Evolutionary conservation across 1,140 invertebrate genomes (phyloP), one percentile per base, ranked within the genome.

Genomic region (Drosophila nannoptera): DNA sequence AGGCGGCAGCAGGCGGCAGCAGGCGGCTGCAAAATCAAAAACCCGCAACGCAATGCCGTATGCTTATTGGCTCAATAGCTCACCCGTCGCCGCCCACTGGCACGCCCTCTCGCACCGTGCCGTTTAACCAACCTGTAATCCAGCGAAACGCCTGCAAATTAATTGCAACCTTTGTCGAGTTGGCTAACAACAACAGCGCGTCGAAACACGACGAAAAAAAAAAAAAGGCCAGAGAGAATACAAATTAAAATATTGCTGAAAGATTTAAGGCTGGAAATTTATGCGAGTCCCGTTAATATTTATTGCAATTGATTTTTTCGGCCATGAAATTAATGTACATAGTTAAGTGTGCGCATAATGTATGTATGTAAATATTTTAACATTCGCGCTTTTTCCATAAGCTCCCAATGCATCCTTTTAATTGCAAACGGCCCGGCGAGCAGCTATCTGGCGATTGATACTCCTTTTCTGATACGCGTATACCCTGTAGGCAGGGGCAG

Each of bases 191-290:
- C 35, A 62, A 48, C 22, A 22, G 22, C 22, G 22, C 22, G 22
- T 1, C 22, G 22, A 22, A 22, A 22, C 22, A 22, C 1, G 22
- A n/a, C n/a, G n/a, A n/a, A n/a, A n/a, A n/a, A n/a, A n/a, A 22
- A 22, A 22, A 22, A 22, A 22, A 22, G 3, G 3, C 22, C 22
- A 22, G 22, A 22, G 22, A 42, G 31, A 55, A 48, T 22, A 12
- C 22, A 32, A 42, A 35, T 33, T 6, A 38, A 45, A 52, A 43
- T 43, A 45, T 69, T 52, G 64, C 67, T 69, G 53, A 81, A 73
- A 75, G 68, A 59, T 55, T 73, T 75, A 75, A 81, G 77, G 71
- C 63, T 56, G 74, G 69, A 67, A 71, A 80, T 80, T 82, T 75
- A 72, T 78, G 71, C 60, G 64, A 69, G 58, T 50, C 16, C 48